These are phyloP conservation scores for Meghimatium bilineatum DNA, from an alignment of 2,888 invertebrate species.

Conservation along the genomic window DNA sequence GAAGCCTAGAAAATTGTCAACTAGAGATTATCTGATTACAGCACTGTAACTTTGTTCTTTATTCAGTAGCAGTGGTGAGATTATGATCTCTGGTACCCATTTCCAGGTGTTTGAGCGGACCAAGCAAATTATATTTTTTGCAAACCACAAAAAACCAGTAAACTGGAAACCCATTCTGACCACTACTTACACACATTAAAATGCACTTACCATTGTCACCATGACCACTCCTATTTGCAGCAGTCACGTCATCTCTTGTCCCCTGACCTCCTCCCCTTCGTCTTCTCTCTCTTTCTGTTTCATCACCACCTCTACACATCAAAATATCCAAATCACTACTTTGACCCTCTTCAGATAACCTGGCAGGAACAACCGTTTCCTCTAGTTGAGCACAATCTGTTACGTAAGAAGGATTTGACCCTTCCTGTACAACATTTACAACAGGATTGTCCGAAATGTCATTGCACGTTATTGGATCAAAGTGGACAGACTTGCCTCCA, in stretches of 20 bases:
- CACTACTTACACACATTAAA: background rate
- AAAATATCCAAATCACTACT: conserved; percentile 9
- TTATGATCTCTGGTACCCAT: too few relatives aligned
- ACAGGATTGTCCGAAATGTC: background rate
- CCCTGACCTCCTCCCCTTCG: conserved; percentile 38
- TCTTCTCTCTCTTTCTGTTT: conserved; percentile 35
- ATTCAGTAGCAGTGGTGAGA: too few relatives aligned
- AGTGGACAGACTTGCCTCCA: conserved; percentile 52
- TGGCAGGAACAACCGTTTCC: background rate
- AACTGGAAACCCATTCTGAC: background rate
- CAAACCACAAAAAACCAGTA: too few relatives aligned
- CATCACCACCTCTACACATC: conserved; percentile 46
- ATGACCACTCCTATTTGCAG: conserved; percentile 26
- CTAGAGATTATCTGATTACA: too few relatives aligned
- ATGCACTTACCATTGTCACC: conserved; percentile 14
- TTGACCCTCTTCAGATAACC: background rate
- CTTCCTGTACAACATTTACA: background rate
- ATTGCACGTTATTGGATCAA: conserved; percentile 13
- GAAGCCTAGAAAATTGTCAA: too few relatives aligned
- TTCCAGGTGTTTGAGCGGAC: too few relatives aligned
- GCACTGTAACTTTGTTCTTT: too few relatives aligned
- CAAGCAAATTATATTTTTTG: too few relatives aligned
- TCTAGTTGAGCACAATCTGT: background rate
- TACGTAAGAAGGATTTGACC: background rate
- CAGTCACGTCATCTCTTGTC: conserved; percentile 22